These are phyloP conservation scores for Nerophis ophidion DNA, from an alignment of 2,113 vertebrate genomes.

Conservation along the genomic window DNA sequence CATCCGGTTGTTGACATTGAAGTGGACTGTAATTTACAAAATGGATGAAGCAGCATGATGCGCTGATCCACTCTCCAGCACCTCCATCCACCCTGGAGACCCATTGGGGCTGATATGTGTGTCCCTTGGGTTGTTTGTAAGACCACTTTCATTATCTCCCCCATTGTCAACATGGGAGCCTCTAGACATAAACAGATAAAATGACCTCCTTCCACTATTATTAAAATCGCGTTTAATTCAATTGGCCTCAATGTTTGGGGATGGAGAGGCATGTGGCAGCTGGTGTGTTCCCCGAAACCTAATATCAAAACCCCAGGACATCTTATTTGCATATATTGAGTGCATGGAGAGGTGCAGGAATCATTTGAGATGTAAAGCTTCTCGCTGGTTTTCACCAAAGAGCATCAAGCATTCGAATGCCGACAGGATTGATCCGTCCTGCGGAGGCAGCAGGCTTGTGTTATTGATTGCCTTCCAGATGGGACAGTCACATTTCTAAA, in stretches of 20 bases:
- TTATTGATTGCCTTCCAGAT: slow-evolving; percentile 35
- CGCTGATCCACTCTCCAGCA: slow-evolving; percentile 46
- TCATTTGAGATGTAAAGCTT: neutral
- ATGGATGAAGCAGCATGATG: slow-evolving; percentile 18
- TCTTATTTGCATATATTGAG: slow-evolving; percentile 1
- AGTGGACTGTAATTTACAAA: slow-evolving; percentile 50
- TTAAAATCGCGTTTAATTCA: neutral
- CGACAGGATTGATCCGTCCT: neutral
- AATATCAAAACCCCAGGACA: slow-evolving; percentile 43
- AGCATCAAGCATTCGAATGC: too few species aligned
- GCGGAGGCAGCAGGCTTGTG: slow-evolving; percentile 14
- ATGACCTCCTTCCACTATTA: neutral
- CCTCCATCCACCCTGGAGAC: slow-evolving; percentile 31
- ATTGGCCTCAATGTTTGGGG: too few species aligned
- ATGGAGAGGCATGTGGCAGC: slow-evolving; percentile 31
- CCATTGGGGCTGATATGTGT: slow-evolving; percentile 10
- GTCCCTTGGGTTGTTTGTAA: slow-evolving; percentile 16
- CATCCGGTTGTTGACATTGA: slow-evolving; percentile 12
- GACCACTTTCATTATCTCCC: slow-evolving; percentile 29
- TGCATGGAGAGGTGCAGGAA: neutral
- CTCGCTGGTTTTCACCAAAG: too few species aligned
- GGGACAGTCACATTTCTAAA: neutral
- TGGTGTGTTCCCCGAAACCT: slow-evolving; percentile 51
- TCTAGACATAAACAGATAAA: too few species aligned
- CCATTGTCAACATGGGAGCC: neutral